phyloP scores from a whole-genome alignment of 2,797 vertebrate genomes.

The Brotula barbata region DNA sequence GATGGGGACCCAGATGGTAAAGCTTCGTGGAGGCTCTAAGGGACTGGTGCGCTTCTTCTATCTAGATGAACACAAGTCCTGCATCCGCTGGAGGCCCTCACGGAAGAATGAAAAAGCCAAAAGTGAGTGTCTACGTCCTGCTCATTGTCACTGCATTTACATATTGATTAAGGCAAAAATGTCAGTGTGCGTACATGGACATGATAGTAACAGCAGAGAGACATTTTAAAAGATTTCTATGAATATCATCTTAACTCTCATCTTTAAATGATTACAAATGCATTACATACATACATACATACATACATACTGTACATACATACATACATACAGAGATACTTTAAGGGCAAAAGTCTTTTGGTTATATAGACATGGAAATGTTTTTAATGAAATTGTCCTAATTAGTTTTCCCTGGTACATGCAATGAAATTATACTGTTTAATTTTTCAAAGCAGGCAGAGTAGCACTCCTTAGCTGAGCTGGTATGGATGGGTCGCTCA shows the following conservation, averaged over 20 bases:
- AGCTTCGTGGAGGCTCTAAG: constrained; percentile 92
- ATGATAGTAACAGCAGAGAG: too few species aligned
- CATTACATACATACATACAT: too few species aligned
- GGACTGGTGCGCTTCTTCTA: constrained; percentile 93
- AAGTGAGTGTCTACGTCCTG: constrained; percentile 82
- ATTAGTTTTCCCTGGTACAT: not conserved
- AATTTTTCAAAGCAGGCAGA: constrained; percentile 14
- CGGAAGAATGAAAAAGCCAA: constrained; percentile 98
- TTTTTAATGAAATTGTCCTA: too few species aligned
- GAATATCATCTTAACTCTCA: too few species aligned
- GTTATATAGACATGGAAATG: constrained; percentile 1
- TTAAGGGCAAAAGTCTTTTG: not conserved
- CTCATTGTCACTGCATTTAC: too few species aligned
- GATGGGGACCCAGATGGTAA: constrained; percentile 95
- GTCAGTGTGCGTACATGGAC: too few species aligned
- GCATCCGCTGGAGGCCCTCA: constrained; percentile 95
- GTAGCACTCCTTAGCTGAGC: constrained; percentile 16
- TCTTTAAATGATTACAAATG: too few species aligned
- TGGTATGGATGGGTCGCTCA: constrained; percentile 32
- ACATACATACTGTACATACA: too few species aligned
- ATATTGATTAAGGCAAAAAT: too few species aligned
- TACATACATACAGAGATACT: too few species aligned
- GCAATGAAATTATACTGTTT: constrained; percentile 12
- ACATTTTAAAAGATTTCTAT: too few species aligned
- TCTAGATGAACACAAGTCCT: constrained; percentile 95